Conservation (phyloP, 2,888 invertebrate species). For the Diachrysia chrysitis region DNA sequence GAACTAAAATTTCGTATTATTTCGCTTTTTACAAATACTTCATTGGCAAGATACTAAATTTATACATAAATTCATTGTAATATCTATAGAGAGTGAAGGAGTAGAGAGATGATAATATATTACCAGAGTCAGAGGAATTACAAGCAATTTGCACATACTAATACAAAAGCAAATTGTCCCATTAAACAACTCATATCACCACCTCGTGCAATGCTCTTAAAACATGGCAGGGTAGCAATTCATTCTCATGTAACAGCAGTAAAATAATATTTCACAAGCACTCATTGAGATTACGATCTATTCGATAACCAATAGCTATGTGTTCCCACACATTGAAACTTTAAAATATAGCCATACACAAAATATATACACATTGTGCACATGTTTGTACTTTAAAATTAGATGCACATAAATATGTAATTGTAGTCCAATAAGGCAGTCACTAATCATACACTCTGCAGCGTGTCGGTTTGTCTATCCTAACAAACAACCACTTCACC, state of each 20-base stretch:
- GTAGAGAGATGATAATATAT: slow-evolving; percentile 81
- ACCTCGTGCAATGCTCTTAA: slow-evolving; percentile 83
- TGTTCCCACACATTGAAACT: slow-evolving; percentile 70
- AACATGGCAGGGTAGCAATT: slow-evolving; percentile 82
- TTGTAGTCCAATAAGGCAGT: slow-evolving; percentile 82
- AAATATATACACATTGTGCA: slow-evolving; percentile 87
- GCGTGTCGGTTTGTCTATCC: slow-evolving; percentile 64
- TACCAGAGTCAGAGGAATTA: slow-evolving; percentile 73
- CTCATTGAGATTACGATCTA: slow-evolving; percentile 87
- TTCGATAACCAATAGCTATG: slow-evolving; percentile 76
- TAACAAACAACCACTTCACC: slow-evolving; percentile 58
- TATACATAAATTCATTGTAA: slow-evolving; percentile 79
- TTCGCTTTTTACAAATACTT: slow-evolving; percentile 83
- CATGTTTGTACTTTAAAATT: slow-evolving; percentile 87
- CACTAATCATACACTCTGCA: slow-evolving; percentile 80
- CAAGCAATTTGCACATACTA: slow-evolving; percentile 85
- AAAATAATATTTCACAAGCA: slow-evolving; percentile 74
- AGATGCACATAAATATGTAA: slow-evolving; percentile 81
- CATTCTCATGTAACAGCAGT: slow-evolving; percentile 71
- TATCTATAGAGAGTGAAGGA: slow-evolving; percentile 85
- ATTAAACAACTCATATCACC: slow-evolving; percentile 63
- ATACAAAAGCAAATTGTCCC: slow-evolving; percentile 82
- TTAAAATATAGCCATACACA: slow-evolving; percentile 80
- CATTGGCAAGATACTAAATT: slow-evolving; percentile 86
- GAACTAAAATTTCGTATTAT: slow-evolving; percentile 78